Conservation (phyloP, 2,888 invertebrate species). For the Chaetogeoica ovagalla region DNA sequence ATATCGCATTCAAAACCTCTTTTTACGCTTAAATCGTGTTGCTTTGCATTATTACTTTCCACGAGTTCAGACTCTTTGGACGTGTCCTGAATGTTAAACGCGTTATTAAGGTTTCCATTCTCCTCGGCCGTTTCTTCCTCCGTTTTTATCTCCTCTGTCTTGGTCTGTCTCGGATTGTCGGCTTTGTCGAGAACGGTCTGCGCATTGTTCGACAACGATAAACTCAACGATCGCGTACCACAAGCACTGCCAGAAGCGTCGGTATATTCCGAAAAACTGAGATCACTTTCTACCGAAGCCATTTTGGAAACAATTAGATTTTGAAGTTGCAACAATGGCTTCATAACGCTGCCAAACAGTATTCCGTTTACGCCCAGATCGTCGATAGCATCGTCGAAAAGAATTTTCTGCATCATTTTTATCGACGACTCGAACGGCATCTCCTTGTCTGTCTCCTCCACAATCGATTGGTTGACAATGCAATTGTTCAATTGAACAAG, state of each 20-base stretch:
- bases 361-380: constrained; percentile 46
- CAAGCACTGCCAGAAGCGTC: constrained; percentile 19
- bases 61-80: not conserved
- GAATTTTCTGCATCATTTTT: constrained; percentile 49
- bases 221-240: constrained; percentile 25
- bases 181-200: constrained; percentile 12
- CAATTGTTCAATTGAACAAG: constrained; percentile 53
- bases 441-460: constrained; percentile 53
- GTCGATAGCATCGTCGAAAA: constrained; percentile 32
- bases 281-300: constrained; percentile 46
- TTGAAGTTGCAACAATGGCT: constrained; percentile 45
- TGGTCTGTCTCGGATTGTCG: not conserved
- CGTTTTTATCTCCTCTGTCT: not conserved
- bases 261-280: constrained; percentile 43
- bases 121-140: not conserved
- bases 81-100: no score
- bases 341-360: constrained; percentile 41
- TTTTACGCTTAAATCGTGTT: not conserved
- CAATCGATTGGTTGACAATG: constrained; percentile 53
- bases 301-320: constrained; percentile 40
- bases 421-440: constrained; percentile 54
- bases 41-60: not conserved
- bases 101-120: not conserved
- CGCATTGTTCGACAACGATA: constrained; percentile 21
- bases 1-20: constrained; percentile 6